Percentiles rank a stretch among this genome's conserved stretches.
phyloP scores from a whole-genome alignment of 2,797 vertebrate genomes.

The Leuciscus waleckii region DNA sequence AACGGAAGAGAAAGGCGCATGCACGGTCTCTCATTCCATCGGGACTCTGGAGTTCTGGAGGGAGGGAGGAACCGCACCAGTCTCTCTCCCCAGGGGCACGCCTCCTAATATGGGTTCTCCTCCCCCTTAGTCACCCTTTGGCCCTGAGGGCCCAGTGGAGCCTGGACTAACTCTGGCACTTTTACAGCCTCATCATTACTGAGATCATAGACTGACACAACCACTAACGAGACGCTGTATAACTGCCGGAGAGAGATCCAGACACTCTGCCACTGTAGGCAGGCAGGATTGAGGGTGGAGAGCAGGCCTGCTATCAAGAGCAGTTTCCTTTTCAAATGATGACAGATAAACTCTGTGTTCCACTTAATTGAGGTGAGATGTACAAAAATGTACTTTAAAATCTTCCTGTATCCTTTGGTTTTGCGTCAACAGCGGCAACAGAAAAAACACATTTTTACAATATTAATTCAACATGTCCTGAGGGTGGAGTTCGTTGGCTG shows the following conservation, averaged over 20 bases:
- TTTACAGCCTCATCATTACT: slow-evolving; percentile 83
- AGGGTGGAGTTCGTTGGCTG: slow-evolving; percentile 63
- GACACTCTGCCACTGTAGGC: slow-evolving; percentile 20
- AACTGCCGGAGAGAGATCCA: slow-evolving; percentile 72
- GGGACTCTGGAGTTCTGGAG: slow-evolving; percentile 33
- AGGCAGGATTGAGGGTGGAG: slow-evolving; percentile 61
- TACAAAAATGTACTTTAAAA: slow-evolving; percentile 20
- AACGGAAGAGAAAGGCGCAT: slow-evolving; percentile 30
- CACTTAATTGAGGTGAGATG: slow-evolving; percentile 32
- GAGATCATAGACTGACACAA: slow-evolving; percentile 84
- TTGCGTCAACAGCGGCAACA: slow-evolving; percentile 42
- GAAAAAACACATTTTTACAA: slow-evolving; percentile 57
- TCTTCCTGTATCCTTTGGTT: background rate
- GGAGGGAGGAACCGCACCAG: slow-evolving; percentile 59
- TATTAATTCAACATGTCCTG: slow-evolving; percentile 52
- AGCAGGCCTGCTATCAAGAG: slow-evolving; percentile 29
- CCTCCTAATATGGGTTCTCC: slow-evolving; percentile 65
- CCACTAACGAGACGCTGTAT: slow-evolving; percentile 83
- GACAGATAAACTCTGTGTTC: slow-evolving; percentile 54
- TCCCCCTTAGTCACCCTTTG: slow-evolving; percentile 66
- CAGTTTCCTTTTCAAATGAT: slow-evolving; percentile 53
- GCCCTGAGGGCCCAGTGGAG: slow-evolving; percentile 67
- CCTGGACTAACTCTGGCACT: slow-evolving; percentile 77
- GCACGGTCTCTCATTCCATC: background rate
- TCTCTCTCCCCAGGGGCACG: slow-evolving; percentile 54